These are phyloP conservation scores for Oligia strigilis DNA, from an alignment of 2,888 invertebrate genomes.

Conservation along the genomic window DNA sequence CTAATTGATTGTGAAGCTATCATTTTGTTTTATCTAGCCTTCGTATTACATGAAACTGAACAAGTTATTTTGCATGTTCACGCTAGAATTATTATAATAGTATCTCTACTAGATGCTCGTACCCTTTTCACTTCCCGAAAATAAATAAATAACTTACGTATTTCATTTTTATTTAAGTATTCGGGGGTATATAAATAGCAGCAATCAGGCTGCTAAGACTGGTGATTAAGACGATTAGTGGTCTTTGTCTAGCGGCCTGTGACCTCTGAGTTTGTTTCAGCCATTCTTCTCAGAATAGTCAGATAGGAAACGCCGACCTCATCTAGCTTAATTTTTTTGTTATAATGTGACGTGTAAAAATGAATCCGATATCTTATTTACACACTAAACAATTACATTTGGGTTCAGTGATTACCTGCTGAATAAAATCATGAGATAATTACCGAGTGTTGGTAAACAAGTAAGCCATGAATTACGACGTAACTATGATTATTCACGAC, in stretches of 20 bases:
- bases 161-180: neutral
- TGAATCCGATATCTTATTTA: too few relatives aligned
- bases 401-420: neutral
- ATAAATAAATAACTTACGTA: neutral
- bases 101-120: neutral
- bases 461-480: conserved; percentile 3
- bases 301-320: too few relatives aligned
- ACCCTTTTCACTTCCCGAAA: neutral
- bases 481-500: conserved; percentile 10
- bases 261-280: neutral
- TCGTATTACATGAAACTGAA: conserved; percentile 32
- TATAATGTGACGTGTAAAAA: too few relatives aligned
- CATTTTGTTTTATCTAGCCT: conserved; percentile 25
- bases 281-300: neutral
- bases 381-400: too few relatives aligned
- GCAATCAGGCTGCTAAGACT: neutral
- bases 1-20: conserved; percentile 51
- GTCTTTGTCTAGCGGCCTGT: neutral
- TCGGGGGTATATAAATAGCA: neutral
- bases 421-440: conserved; percentile 30
- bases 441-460: conserved; percentile 33
- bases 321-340: too few relatives aligned
- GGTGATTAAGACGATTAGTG: neutral
- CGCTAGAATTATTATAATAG: conserved; percentile 6
- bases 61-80: conserved; percentile 4